phyloP scores from a whole-genome alignment of 2,797 vertebrate species.

The Todus mexicanus region DNA sequence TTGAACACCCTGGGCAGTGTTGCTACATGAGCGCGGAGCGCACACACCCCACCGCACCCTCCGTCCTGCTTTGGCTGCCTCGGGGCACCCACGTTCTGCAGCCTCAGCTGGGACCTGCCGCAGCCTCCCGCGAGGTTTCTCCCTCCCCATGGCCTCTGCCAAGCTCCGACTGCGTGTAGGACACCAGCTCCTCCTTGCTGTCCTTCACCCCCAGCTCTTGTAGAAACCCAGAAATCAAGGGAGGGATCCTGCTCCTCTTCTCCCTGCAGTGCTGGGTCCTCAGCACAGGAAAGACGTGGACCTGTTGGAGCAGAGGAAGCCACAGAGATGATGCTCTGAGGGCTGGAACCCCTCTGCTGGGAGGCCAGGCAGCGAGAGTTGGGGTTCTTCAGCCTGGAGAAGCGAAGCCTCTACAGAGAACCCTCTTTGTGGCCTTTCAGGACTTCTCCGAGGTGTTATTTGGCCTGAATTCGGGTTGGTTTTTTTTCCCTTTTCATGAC shows the following conservation, averaged over 20 bases:
- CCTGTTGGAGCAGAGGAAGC: neutral
- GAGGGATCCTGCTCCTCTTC: neutral
- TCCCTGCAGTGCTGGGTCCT: neutral
- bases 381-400: neutral
- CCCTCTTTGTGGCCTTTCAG: neutral
- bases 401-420: too few relatives aligned
- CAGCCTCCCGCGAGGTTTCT: neutral
- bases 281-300: neutral
- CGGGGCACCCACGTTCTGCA: neutral
- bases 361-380: too few relatives aligned
- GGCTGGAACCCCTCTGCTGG: too few relatives aligned
- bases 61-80: neutral
- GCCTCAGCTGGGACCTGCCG: neutral
- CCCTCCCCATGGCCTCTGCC: too few relatives aligned
- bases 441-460: neutral
- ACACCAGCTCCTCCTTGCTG: neutral
- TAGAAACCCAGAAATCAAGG: neutral
- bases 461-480: neutral
- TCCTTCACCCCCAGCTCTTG: neutral
- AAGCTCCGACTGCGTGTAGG: accelerated
- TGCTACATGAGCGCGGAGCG: neutral
- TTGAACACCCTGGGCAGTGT: neutral
- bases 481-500: neutral
- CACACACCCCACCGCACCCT: conserved; percentile 7
- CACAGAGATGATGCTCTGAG: too few relatives aligned